These are phyloP conservation scores for Heteromyza rotundicornis DNA, from an alignment of 2,888 invertebrate species.

Conservation along the genomic window DNA sequence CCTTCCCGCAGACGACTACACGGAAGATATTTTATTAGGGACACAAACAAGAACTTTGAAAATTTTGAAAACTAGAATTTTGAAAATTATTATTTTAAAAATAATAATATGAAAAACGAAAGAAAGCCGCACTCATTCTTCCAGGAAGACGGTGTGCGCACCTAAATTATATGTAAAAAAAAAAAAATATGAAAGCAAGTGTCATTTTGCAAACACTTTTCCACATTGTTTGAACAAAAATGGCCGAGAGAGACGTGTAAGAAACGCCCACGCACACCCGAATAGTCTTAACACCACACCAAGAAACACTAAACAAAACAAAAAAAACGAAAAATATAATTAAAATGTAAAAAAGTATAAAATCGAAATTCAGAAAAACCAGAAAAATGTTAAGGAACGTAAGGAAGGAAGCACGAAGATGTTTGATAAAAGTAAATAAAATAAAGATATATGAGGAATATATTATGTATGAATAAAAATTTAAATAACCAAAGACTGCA, in stretches of 20 bases:
- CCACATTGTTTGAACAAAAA: slow-evolving; percentile 23
- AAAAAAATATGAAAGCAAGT: too few relatives aligned
- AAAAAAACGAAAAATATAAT: slow-evolving; percentile 9
- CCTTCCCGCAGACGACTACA: too few relatives aligned
- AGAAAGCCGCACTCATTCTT: slow-evolving; percentile 20
- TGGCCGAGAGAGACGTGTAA: too few relatives aligned
- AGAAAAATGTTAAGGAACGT: slow-evolving; percentile 6
- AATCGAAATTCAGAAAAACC: slow-evolving; percentile 12
- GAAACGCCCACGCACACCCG: slow-evolving; percentile 14
- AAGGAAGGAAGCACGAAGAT: slow-evolving; percentile 11
- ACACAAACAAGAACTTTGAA: too few relatives aligned
- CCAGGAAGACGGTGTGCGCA: slow-evolving; percentile 5
- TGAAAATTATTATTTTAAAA: slow-evolving; percentile 29
- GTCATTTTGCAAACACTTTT: too few relatives aligned
- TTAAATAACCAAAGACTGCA: slow-evolving; percentile 65
- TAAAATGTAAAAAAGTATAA: slow-evolving; percentile 7
- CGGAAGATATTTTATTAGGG: too few relatives aligned
- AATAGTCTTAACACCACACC: neutral
- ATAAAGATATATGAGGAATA: slow-evolving; percentile 23
- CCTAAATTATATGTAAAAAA: too few relatives aligned
- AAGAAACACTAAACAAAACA: neutral
- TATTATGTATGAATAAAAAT: slow-evolving; percentile 31
- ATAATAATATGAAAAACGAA: slow-evolving; percentile 26
- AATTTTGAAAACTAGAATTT: slow-evolving; percentile 19
- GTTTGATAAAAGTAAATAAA: slow-evolving; percentile 19